phyloP scores from a whole-genome alignment of 2,113 vertebrate genomes.

The Psephotus haematonotus region DNA sequence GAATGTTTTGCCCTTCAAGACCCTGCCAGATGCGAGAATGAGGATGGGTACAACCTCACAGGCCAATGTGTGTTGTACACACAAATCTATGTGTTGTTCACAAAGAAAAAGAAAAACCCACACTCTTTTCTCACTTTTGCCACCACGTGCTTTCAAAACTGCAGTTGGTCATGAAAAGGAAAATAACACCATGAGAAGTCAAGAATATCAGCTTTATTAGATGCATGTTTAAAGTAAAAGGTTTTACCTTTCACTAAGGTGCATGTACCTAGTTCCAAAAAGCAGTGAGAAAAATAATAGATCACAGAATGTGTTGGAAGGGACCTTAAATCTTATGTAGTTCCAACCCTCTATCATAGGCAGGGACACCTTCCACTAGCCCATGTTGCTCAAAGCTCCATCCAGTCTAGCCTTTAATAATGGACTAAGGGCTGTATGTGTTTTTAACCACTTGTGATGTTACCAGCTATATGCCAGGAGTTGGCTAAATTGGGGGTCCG shows the following conservation, averaged over 20 bases:
- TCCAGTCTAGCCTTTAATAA: background rate
- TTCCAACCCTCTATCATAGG: background rate
- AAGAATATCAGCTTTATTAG: background rate
- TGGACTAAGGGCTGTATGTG: background rate
- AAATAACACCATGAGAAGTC: background rate
- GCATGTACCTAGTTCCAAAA: background rate
- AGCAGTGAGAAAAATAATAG: background rate
- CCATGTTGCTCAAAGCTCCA: background rate
- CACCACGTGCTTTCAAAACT: rapidly evolving
- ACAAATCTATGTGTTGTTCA: background rate
- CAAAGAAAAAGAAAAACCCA: background rate
- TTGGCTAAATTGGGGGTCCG: background rate
- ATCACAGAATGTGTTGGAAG: background rate
- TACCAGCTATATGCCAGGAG: background rate
- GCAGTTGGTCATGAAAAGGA: background rate
- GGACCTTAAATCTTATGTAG: background rate
- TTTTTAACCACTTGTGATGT: background rate
- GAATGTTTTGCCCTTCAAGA: background rate
- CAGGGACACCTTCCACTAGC: background rate
- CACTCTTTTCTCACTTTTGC: background rate
- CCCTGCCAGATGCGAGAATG: background rate
- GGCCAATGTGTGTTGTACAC: rapidly evolving
- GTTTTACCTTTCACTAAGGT: background rate
- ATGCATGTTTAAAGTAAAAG: background rate
- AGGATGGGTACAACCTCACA: rapidly evolving